Conservation (phyloP, 2,113 vertebrate genomes). For the Entomyzon cyanotis region DNA sequence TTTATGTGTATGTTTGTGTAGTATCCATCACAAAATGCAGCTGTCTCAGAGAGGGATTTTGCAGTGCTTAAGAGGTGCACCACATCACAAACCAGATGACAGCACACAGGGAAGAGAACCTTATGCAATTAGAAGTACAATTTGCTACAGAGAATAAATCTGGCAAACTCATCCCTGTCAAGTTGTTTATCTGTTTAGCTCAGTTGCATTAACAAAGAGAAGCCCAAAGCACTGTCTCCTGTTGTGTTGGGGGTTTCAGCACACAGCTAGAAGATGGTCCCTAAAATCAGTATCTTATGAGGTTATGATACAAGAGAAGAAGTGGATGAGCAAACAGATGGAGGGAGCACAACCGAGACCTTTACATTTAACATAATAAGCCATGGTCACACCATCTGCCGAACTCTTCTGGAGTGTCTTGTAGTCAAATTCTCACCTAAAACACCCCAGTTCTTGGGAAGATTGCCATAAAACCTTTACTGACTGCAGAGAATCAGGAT, state of each 20-base stretch:
- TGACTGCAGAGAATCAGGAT: neutral
- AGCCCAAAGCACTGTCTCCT: neutral
- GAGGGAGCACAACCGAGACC: neutral
- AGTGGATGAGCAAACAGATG: conserved; percentile 1
- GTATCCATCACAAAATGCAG: neutral
- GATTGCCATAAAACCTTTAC: neutral
- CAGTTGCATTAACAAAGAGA: neutral
- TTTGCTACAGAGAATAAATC: neutral
- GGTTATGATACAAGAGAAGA: neutral
- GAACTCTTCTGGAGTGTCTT: neutral
- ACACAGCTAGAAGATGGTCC: neutral
- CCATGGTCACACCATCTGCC: neutral
- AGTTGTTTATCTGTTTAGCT: conserved; percentile 34
- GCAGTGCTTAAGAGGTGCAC: neutral
- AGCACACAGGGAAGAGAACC: neutral
- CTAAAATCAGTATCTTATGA: neutral
- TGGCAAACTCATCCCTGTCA: neutral
- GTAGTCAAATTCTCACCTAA: neutral
- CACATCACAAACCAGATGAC: neutral
- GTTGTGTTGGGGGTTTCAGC: neutral
- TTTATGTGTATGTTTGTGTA: neutral
- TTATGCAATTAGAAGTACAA: conserved; percentile 33
- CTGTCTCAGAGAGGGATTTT: conserved; percentile 9
- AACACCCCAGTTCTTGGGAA: neutral
- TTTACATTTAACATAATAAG: neutral